phyloP scores from a whole-genome alignment of 2,888 invertebrate species.

The Coenonympha arcania region DNA sequence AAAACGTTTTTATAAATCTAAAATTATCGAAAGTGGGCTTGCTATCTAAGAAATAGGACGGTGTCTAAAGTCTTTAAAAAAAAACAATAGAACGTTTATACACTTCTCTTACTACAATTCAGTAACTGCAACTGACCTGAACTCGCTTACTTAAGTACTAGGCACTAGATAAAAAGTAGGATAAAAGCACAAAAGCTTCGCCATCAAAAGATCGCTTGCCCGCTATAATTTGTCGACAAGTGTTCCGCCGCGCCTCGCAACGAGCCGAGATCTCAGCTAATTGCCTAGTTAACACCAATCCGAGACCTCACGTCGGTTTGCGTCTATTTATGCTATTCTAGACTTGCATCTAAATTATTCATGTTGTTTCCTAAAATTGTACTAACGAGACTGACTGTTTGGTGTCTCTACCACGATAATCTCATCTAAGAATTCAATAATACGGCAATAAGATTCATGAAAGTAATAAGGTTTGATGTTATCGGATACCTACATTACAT shows the following conservation, averaged over 20 bases:
- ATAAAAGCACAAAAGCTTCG: constrained; percentile 6
- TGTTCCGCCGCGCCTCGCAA: constrained; percentile 34
- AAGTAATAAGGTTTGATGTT: no score
- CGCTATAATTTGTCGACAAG: constrained; percentile 47
- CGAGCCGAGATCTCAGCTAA: constrained; percentile 46
- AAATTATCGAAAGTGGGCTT: no score
- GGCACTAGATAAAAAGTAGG: constrained; percentile 8
- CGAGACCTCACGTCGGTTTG: constrained; percentile 29
- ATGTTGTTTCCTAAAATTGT: constrained; percentile 1
- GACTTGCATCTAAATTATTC: constrained; percentile 11
- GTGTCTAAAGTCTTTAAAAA: no score
- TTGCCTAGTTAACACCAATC: constrained; percentile 57
- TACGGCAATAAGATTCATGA: no score
- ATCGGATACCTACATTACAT: no score
- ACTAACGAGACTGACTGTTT: neutral
- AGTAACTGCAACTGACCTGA: no score
- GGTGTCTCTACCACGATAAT: neutral
- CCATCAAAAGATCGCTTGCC: constrained; percentile 15
- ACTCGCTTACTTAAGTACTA: neutral
- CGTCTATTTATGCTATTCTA: constrained; percentile 22
- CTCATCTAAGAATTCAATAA: neutral
- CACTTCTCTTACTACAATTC: no score
- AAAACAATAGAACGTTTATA: no score
- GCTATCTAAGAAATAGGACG: no score
- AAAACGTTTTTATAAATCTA: no score